These are phyloP conservation scores for Aptenodytes forsteri DNA, from an alignment of 2,113 vertebrate genomes.

Conservation along the genomic window DNA sequence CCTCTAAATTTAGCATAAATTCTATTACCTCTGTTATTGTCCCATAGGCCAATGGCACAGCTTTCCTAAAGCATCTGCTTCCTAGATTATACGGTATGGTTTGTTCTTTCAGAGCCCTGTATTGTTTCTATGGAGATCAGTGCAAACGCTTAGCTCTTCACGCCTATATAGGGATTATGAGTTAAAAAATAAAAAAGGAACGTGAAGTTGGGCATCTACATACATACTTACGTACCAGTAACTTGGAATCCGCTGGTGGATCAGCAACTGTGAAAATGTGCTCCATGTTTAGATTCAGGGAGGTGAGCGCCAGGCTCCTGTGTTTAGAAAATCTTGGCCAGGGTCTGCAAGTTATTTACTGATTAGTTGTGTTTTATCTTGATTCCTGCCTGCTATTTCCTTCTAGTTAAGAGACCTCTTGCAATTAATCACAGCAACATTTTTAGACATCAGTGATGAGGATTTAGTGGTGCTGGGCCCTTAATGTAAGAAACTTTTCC, in stretches of 20 bases:
- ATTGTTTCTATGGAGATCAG: conserved; percentile 48
- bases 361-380: not conserved
- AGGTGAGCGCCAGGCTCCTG: not conserved
- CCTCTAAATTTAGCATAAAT: conserved; percentile 40
- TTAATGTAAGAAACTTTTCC: not conserved
- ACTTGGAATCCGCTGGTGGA: not conserved
- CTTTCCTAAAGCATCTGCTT: conserved; percentile 27
- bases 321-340: not conserved
- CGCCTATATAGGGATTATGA: not conserved
- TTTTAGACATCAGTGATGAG: not conserved
- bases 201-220: not conserved
- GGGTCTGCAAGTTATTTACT: not conserved
- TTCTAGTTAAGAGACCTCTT: not conserved
- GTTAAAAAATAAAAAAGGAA: not conserved
- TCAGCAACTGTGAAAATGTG: not conserved
- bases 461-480: not conserved
- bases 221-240: not conserved
- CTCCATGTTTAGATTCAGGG: not conserved
- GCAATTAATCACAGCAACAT: not conserved
- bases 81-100: not conserved
- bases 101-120: conserved; percentile 1
- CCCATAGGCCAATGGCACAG: not conserved
- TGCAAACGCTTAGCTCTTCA: not conserved
- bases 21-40: conserved; percentile 26
- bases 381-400: not conserved